Evolutionary conservation across 2,797 vertebrate species (phyloP), one percentile per base, ranked within the genome.

Genomic region (Anguilla megastoma): DNA sequence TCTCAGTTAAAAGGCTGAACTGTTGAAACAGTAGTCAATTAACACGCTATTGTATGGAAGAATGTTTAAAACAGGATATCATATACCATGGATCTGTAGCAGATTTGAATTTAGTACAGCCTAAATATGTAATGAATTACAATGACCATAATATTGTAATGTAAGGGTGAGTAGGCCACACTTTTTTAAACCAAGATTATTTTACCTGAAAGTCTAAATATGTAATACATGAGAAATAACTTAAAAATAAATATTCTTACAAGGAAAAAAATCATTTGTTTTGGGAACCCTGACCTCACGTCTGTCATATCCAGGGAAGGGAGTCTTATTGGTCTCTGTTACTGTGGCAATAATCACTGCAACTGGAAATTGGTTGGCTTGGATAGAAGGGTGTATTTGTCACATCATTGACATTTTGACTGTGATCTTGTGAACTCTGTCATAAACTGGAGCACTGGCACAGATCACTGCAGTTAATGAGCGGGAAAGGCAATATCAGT

Each of bases 281-380:
- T 71, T 30, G 60, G 60, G 18, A 63, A 21, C 60, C 24, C 60
- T 30, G 69, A 71, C 69, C 27, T 10, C 4, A 9, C 69, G 36
- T 41, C 36, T 41, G 36, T 71, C 27, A 71, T 14, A 2, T 66
- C 21, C 92, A 90, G 89, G 93, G 88, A 95, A 88, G 92, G 85
- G 8, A 89, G 85, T 92, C 74, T 76, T 5, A 30, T 18, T 74
- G 27, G 30, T 36, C 33, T 12, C 3, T 16, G 98, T 97, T 97
- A 98, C 95, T 95, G 94, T 94, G 50, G 92, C 74, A 90, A 94
- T 94, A 97, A 97, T 97, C 97, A 96, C 96, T 97, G 97, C 95
- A 95, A 94, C 92, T n/a, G 9, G 66, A 92, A 94, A 95, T 93
- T 95, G 95, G 91, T 90, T 94, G 94, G 95, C 94, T 94, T 91